Base-by-base conservation (phyloP, 2,888 invertebrate genomes). In the Pseudococcus longispinus region DNA sequence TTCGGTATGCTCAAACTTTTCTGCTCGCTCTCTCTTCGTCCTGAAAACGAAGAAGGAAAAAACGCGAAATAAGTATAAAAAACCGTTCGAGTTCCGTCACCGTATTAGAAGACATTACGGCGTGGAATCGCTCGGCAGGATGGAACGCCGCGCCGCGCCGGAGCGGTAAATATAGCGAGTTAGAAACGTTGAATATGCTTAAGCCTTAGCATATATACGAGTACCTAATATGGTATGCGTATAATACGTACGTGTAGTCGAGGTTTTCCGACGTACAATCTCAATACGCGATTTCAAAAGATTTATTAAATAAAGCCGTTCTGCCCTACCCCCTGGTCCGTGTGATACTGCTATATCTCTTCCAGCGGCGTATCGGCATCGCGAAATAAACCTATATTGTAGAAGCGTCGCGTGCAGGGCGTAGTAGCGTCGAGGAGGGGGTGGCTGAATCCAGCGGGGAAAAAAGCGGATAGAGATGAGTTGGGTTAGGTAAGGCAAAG, bases 221-320 rank as follows among this genome's bases (percentile, higher is more conserved):
- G 32, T 37, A 37, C n/a, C n/a, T n/a, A n/a, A n/a, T n/a, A n/a
- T n/a, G n/a, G n/a, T n/a, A n/a, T n/a, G n/a, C n/a, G n/a, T n/a
- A n/a, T n/a, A n/a, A n/a, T n/a, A n/a, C n/a, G n/a, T 37, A 37
- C 37, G 37, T 37, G 9, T 23, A 65, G 65, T 20, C 11, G 20
- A 65, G 20, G 65, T 26, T 65, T 65, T 26, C 26, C 65, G 65
- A 65, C 65, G 26, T 65, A 26, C 26, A 65, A 65, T 65, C 65
- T 65, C 65, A 26, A 65, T 65, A 65, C 65, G 65, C 65, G 26
- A 65, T 65, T 65, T 60, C 11, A 60, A 60, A 60, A 60, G 60
- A 60, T 60, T 60, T 60, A 60, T 60, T 60, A 60, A 60, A 60
- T 60, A 60, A 60, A 46, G 44, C 44, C 44, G 44, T 46, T 46